Evolutionary conservation across 2,113 vertebrate genomes (phyloP), one percentile per base, ranked within the genome.

Genomic region (Propithecus coquereli): DNA sequence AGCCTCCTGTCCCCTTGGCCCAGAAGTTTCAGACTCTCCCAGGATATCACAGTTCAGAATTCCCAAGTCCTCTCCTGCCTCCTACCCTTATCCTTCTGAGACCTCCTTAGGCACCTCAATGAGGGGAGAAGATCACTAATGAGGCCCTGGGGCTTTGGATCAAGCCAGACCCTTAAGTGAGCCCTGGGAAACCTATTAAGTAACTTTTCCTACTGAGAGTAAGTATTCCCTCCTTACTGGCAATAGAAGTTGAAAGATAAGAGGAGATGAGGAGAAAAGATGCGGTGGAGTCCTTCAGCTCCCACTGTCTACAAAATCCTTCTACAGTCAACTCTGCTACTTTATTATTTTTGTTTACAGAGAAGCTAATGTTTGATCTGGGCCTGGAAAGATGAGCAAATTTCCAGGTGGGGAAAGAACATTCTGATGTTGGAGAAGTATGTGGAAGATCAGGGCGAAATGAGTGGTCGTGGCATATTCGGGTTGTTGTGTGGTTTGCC

Each of bases 181-280:
- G 95, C 92, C 95, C 97, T 23, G 45, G 45, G 97, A 96, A 95
- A 97, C 97, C 96, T 93, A 90, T 95, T 97, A 97, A 68, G 68
- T 20, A 52, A 40, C 68, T 81, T 87, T 43, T 37, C n/a, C 87
- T 77, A 22, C 13, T 74, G 76, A 30, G 43, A 59, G 54, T 61
- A 82, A 88, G 18, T 40, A 18, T 37, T 30, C 50, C 20, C 4
- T 32, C 17, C 37, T 54, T 57, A 14, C 87, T 79, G 30, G 76
- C 80, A 89, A 74, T 50, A 68, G 86, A 89, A 63, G n/a, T 20
- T 88, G 50, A 22, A 40, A 45, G 59, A 47, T 43, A 30, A 45
- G 0, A 43, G 40, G 20, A 47, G 23, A 54, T 50, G 25, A 37
- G 18, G 40, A 22, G 30, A 18, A 20, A 85, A 34, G 45, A 50